These are phyloP conservation scores for Dryocosmus kuriphilus DNA, from an alignment of 2,888 invertebrate species.

Conservation along the genomic window DNA sequence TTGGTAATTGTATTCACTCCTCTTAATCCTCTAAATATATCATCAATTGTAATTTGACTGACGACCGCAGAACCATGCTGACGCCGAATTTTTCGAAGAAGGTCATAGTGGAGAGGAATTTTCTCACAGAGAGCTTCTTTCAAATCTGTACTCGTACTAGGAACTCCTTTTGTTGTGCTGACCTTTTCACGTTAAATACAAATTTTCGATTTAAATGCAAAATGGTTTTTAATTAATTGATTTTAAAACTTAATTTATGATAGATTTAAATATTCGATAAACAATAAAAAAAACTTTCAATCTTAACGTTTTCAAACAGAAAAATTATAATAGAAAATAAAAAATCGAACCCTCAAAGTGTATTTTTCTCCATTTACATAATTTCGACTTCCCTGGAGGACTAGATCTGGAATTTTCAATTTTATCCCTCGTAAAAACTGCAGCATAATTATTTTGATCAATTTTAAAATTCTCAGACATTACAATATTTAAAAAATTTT, in stretches of 20 bases:
- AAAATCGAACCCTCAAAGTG: background rate
- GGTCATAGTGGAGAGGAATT: conserved; percentile 69
- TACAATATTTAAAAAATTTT: background rate
- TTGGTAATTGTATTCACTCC: conserved; percentile 64
- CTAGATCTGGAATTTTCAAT: background rate
- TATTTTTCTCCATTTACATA: background rate
- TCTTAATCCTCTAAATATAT: conserved; percentile 67
- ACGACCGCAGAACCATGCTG: conserved; percentile 63
- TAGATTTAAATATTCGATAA: background rate
- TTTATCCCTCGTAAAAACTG: background rate
- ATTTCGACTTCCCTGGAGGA: background rate
- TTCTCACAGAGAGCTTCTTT: conserved; percentile 72
- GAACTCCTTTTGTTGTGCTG: conserved; percentile 63
- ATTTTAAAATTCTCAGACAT: background rate
- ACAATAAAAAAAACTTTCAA: background rate
- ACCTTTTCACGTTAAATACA: conserved; percentile 55
- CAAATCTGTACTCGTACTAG: conserved; percentile 66
- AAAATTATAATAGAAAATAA: background rate
- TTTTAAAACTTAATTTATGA: no score
- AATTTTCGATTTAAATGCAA: no score
- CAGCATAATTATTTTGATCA: background rate
- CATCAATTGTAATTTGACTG: conserved; percentile 67
- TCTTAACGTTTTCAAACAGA: background rate
- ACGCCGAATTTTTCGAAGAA: conserved; percentile 66
- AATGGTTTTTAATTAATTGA: no score